These are phyloP conservation scores for Drosophila lacteicornis DNA, from an alignment of 1,140 invertebrate species.

Conservation along the genomic window DNA sequence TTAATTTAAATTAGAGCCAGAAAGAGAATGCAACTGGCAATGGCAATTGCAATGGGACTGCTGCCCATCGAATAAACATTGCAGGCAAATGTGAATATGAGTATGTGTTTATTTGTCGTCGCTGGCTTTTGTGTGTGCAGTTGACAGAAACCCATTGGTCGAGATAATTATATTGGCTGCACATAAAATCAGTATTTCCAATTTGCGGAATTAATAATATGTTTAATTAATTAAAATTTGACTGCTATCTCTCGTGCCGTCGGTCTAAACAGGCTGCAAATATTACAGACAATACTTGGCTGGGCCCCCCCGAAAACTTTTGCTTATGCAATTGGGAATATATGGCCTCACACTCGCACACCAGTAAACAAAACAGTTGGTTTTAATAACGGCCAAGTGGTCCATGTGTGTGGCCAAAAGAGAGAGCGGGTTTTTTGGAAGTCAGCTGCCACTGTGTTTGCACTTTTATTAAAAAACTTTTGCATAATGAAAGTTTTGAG, in stretches of 20 bases:
- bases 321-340: conserved; percentile 13
- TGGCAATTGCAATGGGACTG: conserved; percentile 8
- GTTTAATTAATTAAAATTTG: conserved; percentile 27
- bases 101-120: conserved; percentile 8
- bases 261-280: conserved; percentile 17
- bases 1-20: conserved; percentile 61
- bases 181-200: conserved; percentile 12
- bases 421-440: conserved; percentile 10
- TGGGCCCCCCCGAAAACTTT: background rate
- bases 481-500: conserved; percentile 79
- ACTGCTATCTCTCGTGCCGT: conserved; percentile 1
- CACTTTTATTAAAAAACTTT: conserved; percentile 83
- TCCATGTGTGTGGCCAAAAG: conserved; percentile 24
- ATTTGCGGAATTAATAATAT: conserved; percentile 1
- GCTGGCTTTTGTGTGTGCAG: conserved; percentile 4
- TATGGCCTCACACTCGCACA: background rate
- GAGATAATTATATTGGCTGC: conserved; percentile 21
- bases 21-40: conserved; percentile 17
- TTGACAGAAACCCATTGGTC: conserved; percentile 18
- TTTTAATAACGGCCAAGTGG: conserved; percentile 57
- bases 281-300: background rate
- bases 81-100: conserved; percentile 2
- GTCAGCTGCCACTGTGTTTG: conserved; percentile 60
- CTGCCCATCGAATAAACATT: conserved; percentile 21
- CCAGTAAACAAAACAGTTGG: conserved; percentile 56